Conservation (phyloP, 2,888 invertebrate genomes). For the Prenolepis imparis region DNA sequence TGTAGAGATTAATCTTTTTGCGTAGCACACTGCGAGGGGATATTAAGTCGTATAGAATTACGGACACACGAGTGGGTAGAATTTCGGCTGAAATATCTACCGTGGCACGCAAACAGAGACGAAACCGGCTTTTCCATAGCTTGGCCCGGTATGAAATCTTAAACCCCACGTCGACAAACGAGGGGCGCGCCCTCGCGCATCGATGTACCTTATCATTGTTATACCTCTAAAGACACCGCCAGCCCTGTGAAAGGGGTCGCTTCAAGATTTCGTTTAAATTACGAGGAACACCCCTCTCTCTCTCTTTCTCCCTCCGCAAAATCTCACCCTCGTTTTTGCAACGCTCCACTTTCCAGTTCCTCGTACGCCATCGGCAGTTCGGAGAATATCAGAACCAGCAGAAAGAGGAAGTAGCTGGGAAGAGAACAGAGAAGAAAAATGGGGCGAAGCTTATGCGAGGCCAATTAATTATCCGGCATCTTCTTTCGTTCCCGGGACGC, state of each 20-base stretch:
- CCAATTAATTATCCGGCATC: slow-evolving; percentile 78
- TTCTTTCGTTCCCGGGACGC: slow-evolving; percentile 33
- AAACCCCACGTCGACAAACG: slow-evolving; percentile 52
- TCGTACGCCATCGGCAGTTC: slow-evolving; percentile 58
- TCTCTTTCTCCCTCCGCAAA: slow-evolving; percentile 39
- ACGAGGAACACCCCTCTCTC: slow-evolving; percentile 44
- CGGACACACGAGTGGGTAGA: slow-evolving; percentile 41
- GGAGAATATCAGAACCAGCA: slow-evolving; percentile 53
- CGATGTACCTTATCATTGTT: slow-evolving; percentile 57
- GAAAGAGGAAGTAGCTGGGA: slow-evolving; percentile 44
- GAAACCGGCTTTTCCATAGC: slow-evolving; percentile 58
- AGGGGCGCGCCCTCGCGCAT: slow-evolving; percentile 39
- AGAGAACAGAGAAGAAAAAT: slow-evolving; percentile 75
- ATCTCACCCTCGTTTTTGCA: slow-evolving; percentile 30
- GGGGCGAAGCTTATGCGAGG: slow-evolving; percentile 77
- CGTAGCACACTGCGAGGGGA: slow-evolving; percentile 6
- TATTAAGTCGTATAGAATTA: slow-evolving; percentile 45
- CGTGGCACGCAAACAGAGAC: slow-evolving; percentile 67
- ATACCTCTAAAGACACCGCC: slow-evolving; percentile 60
- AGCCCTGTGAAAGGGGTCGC: slow-evolving; percentile 57
- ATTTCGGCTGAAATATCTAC: slow-evolving; percentile 61
- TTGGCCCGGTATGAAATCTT: slow-evolving; percentile 68
- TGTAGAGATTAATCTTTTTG: slow-evolving; percentile 36
- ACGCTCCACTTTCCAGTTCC: slow-evolving; percentile 32
- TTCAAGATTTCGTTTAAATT: slow-evolving; percentile 73